Evolutionary conservation across 2,888 invertebrate genomes (phyloP).

Genomic region (Nycteola revayana): DNA sequence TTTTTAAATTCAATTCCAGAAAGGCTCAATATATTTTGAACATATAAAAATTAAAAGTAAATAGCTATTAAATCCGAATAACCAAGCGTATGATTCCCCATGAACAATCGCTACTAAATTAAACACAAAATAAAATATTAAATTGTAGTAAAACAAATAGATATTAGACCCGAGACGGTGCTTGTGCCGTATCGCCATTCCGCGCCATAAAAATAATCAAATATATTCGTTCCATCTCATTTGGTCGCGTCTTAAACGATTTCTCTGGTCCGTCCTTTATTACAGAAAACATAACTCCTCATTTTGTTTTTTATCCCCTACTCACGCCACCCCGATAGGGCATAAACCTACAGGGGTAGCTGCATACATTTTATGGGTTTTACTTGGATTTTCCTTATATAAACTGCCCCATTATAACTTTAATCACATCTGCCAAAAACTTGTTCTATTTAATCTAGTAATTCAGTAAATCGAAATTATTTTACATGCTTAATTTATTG

Average conservation of each 20-base stretch:
- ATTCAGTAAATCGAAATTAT: constrained; percentile 31
- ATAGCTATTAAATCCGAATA: constrained; percentile 6
- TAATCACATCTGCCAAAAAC: constrained; percentile 40
- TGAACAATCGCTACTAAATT: constrained; percentile 44
- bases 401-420: constrained; percentile 42
- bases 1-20: too few relatives aligned
- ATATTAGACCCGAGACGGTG: constrained; percentile 62
- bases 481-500: constrained; percentile 24
- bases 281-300: constrained; percentile 82
- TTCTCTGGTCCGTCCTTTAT: constrained; percentile 81
- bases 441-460: constrained; percentile 20
- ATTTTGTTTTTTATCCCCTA: constrained; percentile 82
- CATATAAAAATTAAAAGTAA: too few relatives aligned
- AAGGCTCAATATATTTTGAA: too few relatives aligned
- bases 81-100: constrained; percentile 13
- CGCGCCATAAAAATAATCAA: constrained; percentile 80
- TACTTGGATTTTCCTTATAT: constrained; percentile 53
- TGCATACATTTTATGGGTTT: constrained; percentile 75
- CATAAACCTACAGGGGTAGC: constrained; percentile 67
- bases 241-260: constrained; percentile 81
- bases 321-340: constrained; percentile 63
- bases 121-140: constrained; percentile 61
- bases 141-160: constrained; percentile 75
- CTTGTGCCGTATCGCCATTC: constrained; percentile 73
- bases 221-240: constrained; percentile 82